Evolutionary conservation across 2,888 invertebrate genomes (phyloP).

Genomic region (Alloplasta piceator): DNA sequence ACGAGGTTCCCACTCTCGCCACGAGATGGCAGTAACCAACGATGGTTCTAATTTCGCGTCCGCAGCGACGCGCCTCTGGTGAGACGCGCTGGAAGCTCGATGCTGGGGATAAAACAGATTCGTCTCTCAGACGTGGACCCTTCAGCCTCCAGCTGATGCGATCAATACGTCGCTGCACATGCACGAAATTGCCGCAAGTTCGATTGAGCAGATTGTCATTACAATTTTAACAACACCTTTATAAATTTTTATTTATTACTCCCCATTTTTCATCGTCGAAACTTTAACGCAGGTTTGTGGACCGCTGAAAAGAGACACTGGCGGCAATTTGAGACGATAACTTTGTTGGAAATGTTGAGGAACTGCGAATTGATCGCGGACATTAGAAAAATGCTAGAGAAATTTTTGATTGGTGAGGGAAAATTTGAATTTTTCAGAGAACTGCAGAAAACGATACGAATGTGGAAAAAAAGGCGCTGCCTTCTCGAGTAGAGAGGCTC

Average conservation of each 20-base stretch:
- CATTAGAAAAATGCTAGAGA: no score
- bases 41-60: slow-evolving; percentile 2
- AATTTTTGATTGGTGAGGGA: no score
- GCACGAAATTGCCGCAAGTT: slow-evolving; percentile 1
- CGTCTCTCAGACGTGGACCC: slow-evolving; percentile 5
- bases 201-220: neutral
- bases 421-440: no score
- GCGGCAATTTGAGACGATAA: no score
- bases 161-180: slow-evolving; percentile 36
- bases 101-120: slow-evolving; percentile 59
- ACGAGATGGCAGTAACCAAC: slow-evolving; percentile 44
- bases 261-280: no score
- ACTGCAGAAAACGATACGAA: no score
- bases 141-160: slow-evolving; percentile 39
- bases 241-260: neutral
- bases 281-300: no score
- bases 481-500: no score
- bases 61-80: slow-evolving; percentile 31
- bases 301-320: no score
- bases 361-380: no score
- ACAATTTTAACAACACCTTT: neutral
- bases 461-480: no score
- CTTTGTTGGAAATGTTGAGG: no score
- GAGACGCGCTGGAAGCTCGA: slow-evolving; percentile 37
- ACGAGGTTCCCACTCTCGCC: slow-evolving; percentile 27